Evolutionary conservation across 2,888 invertebrate genomes (phyloP), one percentile per base, ranked within the genome.

Genomic region (Drosophila longiperda): DNA sequence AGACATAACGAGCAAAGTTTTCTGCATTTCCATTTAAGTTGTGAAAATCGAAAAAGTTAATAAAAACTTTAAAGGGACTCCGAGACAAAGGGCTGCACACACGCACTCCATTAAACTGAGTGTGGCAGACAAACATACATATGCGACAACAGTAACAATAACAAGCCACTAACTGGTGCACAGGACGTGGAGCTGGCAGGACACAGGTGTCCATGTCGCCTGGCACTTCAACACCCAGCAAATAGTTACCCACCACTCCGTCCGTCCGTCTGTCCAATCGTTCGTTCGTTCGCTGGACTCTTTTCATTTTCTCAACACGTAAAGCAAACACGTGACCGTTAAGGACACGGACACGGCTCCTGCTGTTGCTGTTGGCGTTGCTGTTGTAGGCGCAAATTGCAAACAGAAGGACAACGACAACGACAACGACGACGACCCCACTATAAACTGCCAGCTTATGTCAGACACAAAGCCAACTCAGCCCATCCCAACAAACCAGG

Each of bases 381-480:
- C 64, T 66, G 87, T 90, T 87, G 91, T 90, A 91, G 91, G 91
- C 91, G 91, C 87, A 86, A 90, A 86, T 86, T 90, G 87, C 83
- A 80, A 88, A 86, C 90, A 90, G 89, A 89, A 86, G 89, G 83
- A 86, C 91, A 80, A 74, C 70, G 64, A 58, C 70, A 69, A 61
- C 77, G 60, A 75, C 70, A 2, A n/a, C 38, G 38, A 29, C 29
- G 52, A 45, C 60, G 61, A 69, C 67, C 70, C 75, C 64, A 55
- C 84, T 87, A 76, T 87, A 87, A 84, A 88, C 88, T 88, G 90
- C 69, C 86, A 83, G 87, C 85, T 86, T 90, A 90, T 86, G 89
- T 89, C 85, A 89, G 90, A 87, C 82, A 84, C 87, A 90, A 80
- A 78, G 84, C 83, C 90, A 89, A 82, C 63, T 58, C 78, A 75